Conservation (phyloP, 2,113 vertebrate genomes). For the Lasiurus borealis region DNA sequence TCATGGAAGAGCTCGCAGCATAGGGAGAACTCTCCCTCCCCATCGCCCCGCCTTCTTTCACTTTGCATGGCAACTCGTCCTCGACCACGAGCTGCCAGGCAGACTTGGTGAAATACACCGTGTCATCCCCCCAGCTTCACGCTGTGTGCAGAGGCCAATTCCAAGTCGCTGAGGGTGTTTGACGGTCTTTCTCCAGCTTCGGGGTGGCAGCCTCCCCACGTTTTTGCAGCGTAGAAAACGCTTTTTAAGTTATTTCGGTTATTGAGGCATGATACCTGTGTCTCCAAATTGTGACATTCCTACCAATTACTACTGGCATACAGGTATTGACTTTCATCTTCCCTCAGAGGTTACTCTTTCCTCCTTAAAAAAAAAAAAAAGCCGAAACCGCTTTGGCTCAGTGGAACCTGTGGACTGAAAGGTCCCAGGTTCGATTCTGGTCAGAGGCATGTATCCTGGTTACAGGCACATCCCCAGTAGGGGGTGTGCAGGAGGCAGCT, state of each 20-base stretch:
- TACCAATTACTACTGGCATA: not conserved
- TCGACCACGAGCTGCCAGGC: too few relatives aligned
- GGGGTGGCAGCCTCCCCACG: not conserved
- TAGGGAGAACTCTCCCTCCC: not conserved
- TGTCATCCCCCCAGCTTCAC: not conserved
- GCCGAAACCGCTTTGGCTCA: too few relatives aligned
- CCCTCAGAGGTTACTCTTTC: not conserved
- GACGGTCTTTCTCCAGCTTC: not conserved
- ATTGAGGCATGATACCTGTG: not conserved
- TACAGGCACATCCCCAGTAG: too few relatives aligned
- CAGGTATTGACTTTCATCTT: not conserved
- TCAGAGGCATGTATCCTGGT: too few relatives aligned
- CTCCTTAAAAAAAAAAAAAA: not conserved
- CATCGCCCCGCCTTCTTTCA: too few relatives aligned
- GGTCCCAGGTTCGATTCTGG: too few relatives aligned
- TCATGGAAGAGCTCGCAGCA: too few relatives aligned
- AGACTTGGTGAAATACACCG: not conserved
- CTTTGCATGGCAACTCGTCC: fast-evolving
- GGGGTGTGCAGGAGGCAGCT: too few relatives aligned
- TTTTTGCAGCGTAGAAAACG: not conserved
- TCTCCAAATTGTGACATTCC: not conserved
- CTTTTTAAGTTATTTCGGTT: not conserved
- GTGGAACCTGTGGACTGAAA: too few relatives aligned
- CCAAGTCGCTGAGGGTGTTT: not conserved
- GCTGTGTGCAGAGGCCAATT: not conserved